phyloP scores from a whole-genome alignment of 1,140 invertebrate genomes.

The Liolophura sinensis region DNA sequence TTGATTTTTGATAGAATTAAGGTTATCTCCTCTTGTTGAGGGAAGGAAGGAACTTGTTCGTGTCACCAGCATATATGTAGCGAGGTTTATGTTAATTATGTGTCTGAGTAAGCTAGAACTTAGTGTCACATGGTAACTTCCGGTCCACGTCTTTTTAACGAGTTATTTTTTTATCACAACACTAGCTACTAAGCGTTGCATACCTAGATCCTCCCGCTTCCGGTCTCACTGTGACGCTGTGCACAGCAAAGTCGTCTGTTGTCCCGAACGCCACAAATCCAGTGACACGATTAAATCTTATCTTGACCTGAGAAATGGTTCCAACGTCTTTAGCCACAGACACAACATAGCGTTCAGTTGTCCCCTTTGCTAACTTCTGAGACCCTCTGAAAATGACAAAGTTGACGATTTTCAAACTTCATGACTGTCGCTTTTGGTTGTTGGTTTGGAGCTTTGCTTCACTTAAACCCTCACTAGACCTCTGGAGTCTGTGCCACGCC shows the following conservation, averaged over 20 bases:
- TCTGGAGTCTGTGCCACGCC: neutral
- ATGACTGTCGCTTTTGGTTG: neutral
- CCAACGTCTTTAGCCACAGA: conserved; percentile 22
- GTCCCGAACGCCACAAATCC: conserved; percentile 11
- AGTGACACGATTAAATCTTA: conserved; percentile 19
- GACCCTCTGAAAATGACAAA: conserved; percentile 12
- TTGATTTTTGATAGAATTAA: too few relatives aligned
- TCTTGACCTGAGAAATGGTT: conserved; percentile 18
- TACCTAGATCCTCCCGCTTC: too few relatives aligned
- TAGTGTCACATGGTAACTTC: too few relatives aligned
- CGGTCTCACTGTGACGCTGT: conserved; percentile 21
- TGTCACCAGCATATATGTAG: too few relatives aligned
- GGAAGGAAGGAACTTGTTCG: too few relatives aligned
- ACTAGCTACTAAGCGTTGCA: too few relatives aligned
- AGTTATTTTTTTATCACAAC: too few relatives aligned
- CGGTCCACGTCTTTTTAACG: too few relatives aligned
- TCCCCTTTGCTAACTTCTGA: conserved; percentile 15
- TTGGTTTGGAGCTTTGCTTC: too few relatives aligned
- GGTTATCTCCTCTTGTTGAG: too few relatives aligned
- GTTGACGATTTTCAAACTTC: neutral
- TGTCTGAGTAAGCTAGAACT: too few relatives aligned
- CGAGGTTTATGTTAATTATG: too few relatives aligned
- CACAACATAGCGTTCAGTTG: conserved; percentile 24
- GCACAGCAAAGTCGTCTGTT: conserved; percentile 15
- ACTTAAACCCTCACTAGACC: neutral